Percentiles rank a stretch among this genome's conserved stretches.
Conservation (phyloP, 1,140 invertebrate species). For the Zaprionus lachaisei region DNA sequence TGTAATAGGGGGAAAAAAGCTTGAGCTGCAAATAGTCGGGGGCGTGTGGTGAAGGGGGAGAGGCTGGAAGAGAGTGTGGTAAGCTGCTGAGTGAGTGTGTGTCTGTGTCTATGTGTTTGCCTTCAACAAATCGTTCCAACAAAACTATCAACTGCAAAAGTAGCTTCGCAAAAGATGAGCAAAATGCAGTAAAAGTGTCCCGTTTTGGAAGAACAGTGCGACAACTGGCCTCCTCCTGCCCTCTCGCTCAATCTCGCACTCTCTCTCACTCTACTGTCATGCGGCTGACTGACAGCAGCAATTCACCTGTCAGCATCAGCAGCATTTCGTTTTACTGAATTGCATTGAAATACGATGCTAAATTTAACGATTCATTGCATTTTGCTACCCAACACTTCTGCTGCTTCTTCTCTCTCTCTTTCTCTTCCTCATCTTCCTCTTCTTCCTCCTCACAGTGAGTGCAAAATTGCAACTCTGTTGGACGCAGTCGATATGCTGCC, state of each 20-base stretch:
- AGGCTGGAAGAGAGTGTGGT: conserved; percentile 21
- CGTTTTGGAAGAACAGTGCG: neutral
- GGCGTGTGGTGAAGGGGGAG: neutral
- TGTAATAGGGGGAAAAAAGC: conserved; percentile 12
- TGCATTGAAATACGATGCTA: conserved; percentile 82
- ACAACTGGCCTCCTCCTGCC: neutral
- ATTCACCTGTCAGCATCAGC: conserved; percentile 79
- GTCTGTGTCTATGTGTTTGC: conserved; percentile 20
- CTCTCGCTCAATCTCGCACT: neutral
- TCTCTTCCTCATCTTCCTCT: neutral
- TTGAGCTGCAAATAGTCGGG: conserved; percentile 16
- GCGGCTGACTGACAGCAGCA: conserved; percentile 73
- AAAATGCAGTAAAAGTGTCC: conserved; percentile 42
- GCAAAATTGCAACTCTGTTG: conserved; percentile 76
- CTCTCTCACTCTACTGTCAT: conserved; percentile 15
- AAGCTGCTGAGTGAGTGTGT: conserved; percentile 13
- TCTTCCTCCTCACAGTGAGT: neutral
- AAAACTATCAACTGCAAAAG: conserved; percentile 47
- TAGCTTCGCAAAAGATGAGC: conserved; percentile 46
- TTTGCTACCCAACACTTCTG: conserved; percentile 56
- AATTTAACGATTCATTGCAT: conserved; percentile 83
- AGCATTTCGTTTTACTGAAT: conserved; percentile 71
- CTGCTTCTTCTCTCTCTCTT: neutral
- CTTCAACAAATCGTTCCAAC: conserved; percentile 50
- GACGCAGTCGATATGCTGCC: conserved; percentile 8